Percentiles rank a stretch among this genome's conserved stretches.
phyloP scores from a whole-genome alignment of 2,113 vertebrate species.

The Corythornis vintsioides region DNA sequence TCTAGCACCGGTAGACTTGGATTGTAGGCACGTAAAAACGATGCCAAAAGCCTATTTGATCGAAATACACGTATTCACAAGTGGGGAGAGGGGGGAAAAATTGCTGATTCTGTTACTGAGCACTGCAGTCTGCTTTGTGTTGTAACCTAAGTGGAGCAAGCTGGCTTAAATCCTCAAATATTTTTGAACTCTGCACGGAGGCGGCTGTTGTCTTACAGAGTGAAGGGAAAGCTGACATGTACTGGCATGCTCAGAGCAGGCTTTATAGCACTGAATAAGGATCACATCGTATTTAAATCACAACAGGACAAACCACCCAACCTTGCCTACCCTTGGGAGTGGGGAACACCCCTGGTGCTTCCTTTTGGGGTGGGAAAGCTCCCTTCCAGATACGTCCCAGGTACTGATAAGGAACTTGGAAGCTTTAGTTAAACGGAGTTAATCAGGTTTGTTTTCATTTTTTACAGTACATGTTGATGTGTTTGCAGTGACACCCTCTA shows the following conservation, averaged over 20 bases:
- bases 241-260: slow-evolving; percentile 61
- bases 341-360: slow-evolving; percentile 71
- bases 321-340: slow-evolving; percentile 56
- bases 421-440: slow-evolving; percentile 27
- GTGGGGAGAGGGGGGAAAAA: not conserved
- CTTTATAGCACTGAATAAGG: slow-evolving; percentile 54
- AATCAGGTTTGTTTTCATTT: slow-evolving; percentile 53
- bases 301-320: slow-evolving; percentile 67
- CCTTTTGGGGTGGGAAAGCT: slow-evolving; percentile 68
- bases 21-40: slow-evolving; percentile 36
- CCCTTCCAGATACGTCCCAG: slow-evolving; percentile 46
- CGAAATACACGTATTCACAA: slow-evolving; percentile 37
- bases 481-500: slow-evolving; percentile 51
- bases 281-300: slow-evolving; percentile 67
- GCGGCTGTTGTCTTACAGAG: slow-evolving; percentile 60
- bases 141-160: slow-evolving; percentile 63
- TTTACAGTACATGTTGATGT: slow-evolving; percentile 40
- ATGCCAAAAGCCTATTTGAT: slow-evolving; percentile 58
- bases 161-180: slow-evolving; percentile 63
- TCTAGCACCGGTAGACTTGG: slow-evolving; percentile 46
- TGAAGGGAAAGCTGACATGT: slow-evolving; percentile 65
- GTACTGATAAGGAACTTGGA: slow-evolving; percentile 66
- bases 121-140: slow-evolving; percentile 61
- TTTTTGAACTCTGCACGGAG: slow-evolving; percentile 61
- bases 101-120: slow-evolving; percentile 49